Conservation (phyloP, 2,113 vertebrate species). For the Festucalex cinctus region DNA sequence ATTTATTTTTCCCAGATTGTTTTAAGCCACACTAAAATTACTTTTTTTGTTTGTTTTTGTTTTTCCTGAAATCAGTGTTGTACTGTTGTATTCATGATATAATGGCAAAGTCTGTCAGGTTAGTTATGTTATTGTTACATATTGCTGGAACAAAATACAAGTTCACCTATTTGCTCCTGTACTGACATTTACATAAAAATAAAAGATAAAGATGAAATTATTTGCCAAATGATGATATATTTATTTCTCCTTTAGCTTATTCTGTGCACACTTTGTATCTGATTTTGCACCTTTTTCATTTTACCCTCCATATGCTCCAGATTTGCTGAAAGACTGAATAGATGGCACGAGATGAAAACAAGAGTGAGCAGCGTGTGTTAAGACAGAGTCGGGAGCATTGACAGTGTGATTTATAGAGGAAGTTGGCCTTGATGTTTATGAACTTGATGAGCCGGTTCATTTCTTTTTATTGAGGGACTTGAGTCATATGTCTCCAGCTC, state of each 20-base stretch:
- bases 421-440: slow-evolving; percentile 36
- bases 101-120: too few species aligned
- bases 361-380: slow-evolving; percentile 17
- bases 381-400: slow-evolving; percentile 28
- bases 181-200: too few species aligned
- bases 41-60: too few species aligned
- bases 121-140: too few species aligned
- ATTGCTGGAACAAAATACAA: too few species aligned
- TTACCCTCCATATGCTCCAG: slow-evolving; percentile 8
- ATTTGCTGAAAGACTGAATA: slow-evolving; percentile 3
- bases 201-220: not conserved
- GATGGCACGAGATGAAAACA: not conserved
- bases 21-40: not conserved
- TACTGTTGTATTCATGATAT: too few species aligned
- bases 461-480: slow-evolving; percentile 39
- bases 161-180: too few species aligned
- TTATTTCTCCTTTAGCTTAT: not conserved
- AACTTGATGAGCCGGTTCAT: slow-evolving; percentile 51
- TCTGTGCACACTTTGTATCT: not conserved
- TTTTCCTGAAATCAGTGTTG: too few species aligned
- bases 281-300: not conserved
- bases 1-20: not conserved
- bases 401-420: slow-evolving; percentile 30
- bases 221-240: not conserved
- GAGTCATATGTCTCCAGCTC: slow-evolving; percentile 17